Evolutionary conservation across 2,888 invertebrate genomes (phyloP).

Genomic region (Catocala fraxini): DNA sequence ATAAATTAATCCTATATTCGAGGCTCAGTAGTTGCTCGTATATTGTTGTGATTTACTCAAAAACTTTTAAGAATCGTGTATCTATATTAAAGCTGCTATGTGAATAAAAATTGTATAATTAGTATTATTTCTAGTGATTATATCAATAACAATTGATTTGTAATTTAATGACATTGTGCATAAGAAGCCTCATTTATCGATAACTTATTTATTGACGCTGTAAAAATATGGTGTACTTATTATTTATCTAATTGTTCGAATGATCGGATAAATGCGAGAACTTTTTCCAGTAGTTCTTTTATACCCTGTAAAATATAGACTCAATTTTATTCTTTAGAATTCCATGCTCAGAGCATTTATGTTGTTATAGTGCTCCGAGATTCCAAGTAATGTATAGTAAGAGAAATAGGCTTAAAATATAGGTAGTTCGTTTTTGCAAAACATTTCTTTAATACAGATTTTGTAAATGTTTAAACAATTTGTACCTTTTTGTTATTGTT

Average conservation of each 20-base stretch:
- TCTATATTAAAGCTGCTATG: not conserved
- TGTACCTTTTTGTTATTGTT: slow-evolving; percentile 42
- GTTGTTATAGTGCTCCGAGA: slow-evolving; percentile 8
- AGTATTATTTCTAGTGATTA: not conserved
- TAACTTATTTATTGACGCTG: not conserved
- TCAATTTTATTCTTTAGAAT: slow-evolving; percentile 14
- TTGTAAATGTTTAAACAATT: slow-evolving; percentile 27
- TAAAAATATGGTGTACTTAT: not conserved
- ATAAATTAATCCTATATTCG: too few species aligned
- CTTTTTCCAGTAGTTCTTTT: not conserved
- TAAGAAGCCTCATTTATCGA: not conserved
- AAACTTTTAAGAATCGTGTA: not conserved
- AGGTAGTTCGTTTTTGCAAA: slow-evolving; percentile 18
- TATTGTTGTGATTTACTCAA: too few species aligned
- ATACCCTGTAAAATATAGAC: not conserved
- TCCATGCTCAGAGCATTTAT: slow-evolving; percentile 10
- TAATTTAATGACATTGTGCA: not conserved
- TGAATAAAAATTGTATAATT: not conserved
- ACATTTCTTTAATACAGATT: slow-evolving; percentile 27
- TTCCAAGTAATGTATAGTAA: slow-evolving; percentile 39
- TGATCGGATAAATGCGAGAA: not conserved
- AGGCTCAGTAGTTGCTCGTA: too few species aligned
- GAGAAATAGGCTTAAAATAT: slow-evolving; percentile 19
- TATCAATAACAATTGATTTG: not conserved
- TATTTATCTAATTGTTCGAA: not conserved